A percentile compares a stretch with the other conserved stretches of the same genome.
Evolutionary conservation across 2,888 invertebrate genomes (phyloP).

Genomic region (Leucozona laternaria): DNA sequence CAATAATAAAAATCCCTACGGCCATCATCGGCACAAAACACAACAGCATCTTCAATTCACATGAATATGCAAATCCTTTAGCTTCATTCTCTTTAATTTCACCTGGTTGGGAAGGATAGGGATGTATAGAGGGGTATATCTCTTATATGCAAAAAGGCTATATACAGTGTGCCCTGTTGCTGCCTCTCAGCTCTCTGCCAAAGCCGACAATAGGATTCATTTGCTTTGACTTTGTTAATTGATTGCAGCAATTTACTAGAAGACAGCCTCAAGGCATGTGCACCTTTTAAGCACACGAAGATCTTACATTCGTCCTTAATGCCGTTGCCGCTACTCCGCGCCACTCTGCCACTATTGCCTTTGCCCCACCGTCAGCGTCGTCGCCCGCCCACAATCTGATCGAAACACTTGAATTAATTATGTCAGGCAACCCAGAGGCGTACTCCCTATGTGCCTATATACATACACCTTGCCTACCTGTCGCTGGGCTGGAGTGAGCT

Average conservation of each 20-base stretch:
- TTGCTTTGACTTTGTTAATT: slow-evolving; percentile 73
- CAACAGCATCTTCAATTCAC: slow-evolving; percentile 54
- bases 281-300: slow-evolving; percentile 46
- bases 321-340: not conserved
- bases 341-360: no score
- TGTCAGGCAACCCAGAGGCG: slow-evolving; percentile 60
- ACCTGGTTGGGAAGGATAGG: slow-evolving; percentile 5
- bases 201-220: slow-evolving; percentile 73
- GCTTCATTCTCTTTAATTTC: slow-evolving; percentile 16
- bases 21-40: slow-evolving; percentile 55
- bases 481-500: not conserved
- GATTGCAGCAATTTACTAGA: slow-evolving; percentile 75
- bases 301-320: slow-evolving; percentile 11
- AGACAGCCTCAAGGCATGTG: slow-evolving; percentile 72
- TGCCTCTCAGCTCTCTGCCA: slow-evolving; percentile 10
- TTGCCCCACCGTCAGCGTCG: not conserved
- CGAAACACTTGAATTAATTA: slow-evolving; percentile 73
- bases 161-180: slow-evolving; percentile 17
- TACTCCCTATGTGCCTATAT: not conserved
- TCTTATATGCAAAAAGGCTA: not conserved
- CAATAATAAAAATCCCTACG: slow-evolving; percentile 58
- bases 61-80: slow-evolving; percentile 74
- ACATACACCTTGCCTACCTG: not conserved
- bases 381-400: slow-evolving; percentile 47
- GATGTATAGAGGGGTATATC: not conserved